Base-by-base conservation (phyloP, 2,113 vertebrate genomes). In the Ciconia boyciana region DNA sequence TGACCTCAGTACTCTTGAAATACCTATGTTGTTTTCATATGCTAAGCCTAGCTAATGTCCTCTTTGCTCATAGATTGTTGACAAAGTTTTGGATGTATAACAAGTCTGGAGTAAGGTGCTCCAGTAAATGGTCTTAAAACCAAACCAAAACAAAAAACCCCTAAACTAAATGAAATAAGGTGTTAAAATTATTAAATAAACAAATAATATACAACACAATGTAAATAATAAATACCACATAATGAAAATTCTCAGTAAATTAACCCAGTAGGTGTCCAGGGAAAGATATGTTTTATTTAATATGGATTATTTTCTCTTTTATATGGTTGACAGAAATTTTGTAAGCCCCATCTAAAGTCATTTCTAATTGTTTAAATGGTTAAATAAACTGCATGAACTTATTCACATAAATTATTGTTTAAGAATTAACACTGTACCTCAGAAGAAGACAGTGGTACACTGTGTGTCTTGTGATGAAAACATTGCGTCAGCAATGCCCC, bases 331-430 rank as follows among this genome's bases (percentile, higher is more conserved):
- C 77, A 71, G 76, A 93, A 97, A 92, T 57, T 76, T 34, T 88
- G 4, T 49, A 91, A 86, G 52, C 20, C 69, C 43, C 19, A 43
- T 68, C 55, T 83, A n/a, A 72, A 93, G 49, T 72, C 13, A 31
- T 43, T 94, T 58, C 49, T n/a, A 68, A 79, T 39, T 90, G 54
- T 65, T 91, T 21, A 41, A 80, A 60, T 6, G 13, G 60, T 80
- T 96, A 95, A 77, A 81, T n/a, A 46, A 96, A 94, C 9, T 70
- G 16, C 31, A 62, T 96, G 76, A 76, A 51, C 44, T 80, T 79
- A 48, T 11, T 76, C 49, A 43, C 64, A 87, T 79, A 68, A 66
- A 16, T 49, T 58, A 82, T 16, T 39, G 24, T 79, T 85, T 41
- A 81, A 44, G 77, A 95, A 46, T 31, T 82, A n/a, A 18, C 36